phyloP scores from a whole-genome alignment of 2,797 vertebrate species.

The Catamblyrhynchus diadema region DNA sequence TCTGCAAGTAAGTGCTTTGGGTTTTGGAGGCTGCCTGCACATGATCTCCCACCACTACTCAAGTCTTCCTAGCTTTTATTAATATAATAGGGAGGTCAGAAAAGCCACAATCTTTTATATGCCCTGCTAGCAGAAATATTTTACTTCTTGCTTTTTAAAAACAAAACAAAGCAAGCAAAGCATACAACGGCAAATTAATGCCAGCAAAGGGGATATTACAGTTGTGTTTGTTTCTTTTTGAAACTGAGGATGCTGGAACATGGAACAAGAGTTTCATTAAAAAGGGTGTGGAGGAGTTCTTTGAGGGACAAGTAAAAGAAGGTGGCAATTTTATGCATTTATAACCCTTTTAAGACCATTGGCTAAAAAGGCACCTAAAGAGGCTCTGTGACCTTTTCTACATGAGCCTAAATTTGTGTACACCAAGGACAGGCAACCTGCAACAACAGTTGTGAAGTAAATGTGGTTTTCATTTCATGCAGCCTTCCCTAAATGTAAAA shows the following conservation, averaged over 20 bases:
- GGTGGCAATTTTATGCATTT: neutral
- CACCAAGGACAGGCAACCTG: neutral
- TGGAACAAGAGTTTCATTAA: neutral
- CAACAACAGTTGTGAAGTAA: neutral
- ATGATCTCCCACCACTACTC: slow-evolving; percentile 52
- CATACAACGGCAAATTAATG: neutral
- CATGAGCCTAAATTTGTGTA: neutral
- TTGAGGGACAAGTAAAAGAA: neutral
- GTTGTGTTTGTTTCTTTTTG: slow-evolving; percentile 40
- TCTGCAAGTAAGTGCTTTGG: slow-evolving; percentile 67
- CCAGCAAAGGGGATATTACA: slow-evolving; percentile 21
- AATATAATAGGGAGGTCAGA: slow-evolving; percentile 61
- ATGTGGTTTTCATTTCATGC: slow-evolving; percentile 45
- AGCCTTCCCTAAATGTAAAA: slow-evolving; percentile 40
- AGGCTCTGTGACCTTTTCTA: slow-evolving; percentile 32
- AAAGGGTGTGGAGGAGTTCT: slow-evolving; percentile 25
- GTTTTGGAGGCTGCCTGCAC: slow-evolving; percentile 65
- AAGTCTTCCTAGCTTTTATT: slow-evolving; percentile 57
- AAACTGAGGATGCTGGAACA: slow-evolving; percentile 19
- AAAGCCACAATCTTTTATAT: slow-evolving; percentile 41
- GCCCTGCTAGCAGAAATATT: slow-evolving; percentile 44
- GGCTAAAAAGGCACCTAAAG: neutral
- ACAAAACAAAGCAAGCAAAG: slow-evolving; percentile 27
- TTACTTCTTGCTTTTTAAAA: slow-evolving; percentile 28
- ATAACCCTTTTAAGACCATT: neutral